Conservation (phyloP, 2,797 vertebrate species). For the Acanthopagrus latus region DNA sequence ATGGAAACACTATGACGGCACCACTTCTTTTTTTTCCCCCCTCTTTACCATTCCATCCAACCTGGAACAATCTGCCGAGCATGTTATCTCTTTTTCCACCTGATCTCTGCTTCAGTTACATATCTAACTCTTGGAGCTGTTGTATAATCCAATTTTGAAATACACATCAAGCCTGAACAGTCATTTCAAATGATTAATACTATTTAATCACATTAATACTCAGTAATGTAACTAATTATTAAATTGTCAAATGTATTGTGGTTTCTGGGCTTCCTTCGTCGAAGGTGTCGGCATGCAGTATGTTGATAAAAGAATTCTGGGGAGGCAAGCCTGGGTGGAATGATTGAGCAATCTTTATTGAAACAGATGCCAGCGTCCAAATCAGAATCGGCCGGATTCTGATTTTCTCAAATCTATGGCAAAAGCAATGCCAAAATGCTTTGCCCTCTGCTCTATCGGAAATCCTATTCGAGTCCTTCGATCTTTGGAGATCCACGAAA, state of each 20-base stretch:
- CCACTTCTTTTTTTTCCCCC: not conserved
- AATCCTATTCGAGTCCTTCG: too few species aligned
- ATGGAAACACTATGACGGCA: slow-evolving; percentile 10
- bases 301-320: too few species aligned
- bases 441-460: too few species aligned
- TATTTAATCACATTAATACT: not conserved
- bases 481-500: too few species aligned
- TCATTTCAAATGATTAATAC: not conserved
- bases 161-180: not conserved
- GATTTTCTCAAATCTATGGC: too few species aligned
- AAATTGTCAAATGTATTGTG: not conserved
- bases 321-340: too few species aligned
- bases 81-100: slow-evolving; percentile 19
- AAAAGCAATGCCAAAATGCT: too few species aligned
- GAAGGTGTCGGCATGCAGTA: too few species aligned
- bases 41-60: not conserved
- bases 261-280: too few species aligned
- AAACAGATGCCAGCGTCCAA: too few species aligned
- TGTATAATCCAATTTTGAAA: not conserved
- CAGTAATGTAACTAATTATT: not conserved
- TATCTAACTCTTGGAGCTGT: not conserved
- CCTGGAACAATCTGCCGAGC: slow-evolving; percentile 5
- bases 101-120: slow-evolving; percentile 2
- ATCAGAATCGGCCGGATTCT: too few species aligned
- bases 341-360: too few species aligned